Percentiles rank a stretch among this genome's conserved stretches.
phyloP scores from a whole-genome alignment of 1,140 invertebrate species.

The Sweltsa coloradensis region DNA sequence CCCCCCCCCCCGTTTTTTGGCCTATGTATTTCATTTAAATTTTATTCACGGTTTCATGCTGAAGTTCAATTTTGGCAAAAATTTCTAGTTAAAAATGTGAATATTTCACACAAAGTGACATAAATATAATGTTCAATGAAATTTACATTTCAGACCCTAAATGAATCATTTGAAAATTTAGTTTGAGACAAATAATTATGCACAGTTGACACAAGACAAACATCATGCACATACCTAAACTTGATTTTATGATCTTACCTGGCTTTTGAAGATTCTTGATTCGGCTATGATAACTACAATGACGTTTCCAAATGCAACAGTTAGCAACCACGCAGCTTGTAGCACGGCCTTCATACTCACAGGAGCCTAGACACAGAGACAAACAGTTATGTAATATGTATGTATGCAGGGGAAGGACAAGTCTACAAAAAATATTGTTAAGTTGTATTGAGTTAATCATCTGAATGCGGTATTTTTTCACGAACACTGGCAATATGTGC shows the following conservation, averaged over 20 bases:
- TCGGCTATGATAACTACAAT: conserved; percentile 80
- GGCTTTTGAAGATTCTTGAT: conserved; percentile 42
- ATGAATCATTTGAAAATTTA: neutral
- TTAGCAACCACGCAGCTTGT: conserved; percentile 79
- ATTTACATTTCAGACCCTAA: neutral
- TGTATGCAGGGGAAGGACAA: no score
- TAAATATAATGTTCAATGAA: neutral
- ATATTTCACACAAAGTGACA: neutral
- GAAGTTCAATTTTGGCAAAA: neutral
- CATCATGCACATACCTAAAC: neutral
- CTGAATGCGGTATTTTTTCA: no score
- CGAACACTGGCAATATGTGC: no score
- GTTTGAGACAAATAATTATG: neutral
- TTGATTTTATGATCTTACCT: conserved; percentile 32
- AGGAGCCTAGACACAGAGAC: conserved; percentile 57
- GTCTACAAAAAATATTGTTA: no score
- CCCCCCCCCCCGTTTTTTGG: no score
- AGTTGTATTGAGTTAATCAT: no score
- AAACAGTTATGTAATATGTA: no score
- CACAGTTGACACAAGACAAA: neutral
- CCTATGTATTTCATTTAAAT: no score
- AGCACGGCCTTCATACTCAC: conserved; percentile 86
- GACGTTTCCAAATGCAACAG: conserved; percentile 82
- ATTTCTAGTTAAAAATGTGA: neutral
- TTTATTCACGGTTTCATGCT: no score